Conservation (phyloP, 2,113 vertebrate species). For the Falco punctatus region DNA sequence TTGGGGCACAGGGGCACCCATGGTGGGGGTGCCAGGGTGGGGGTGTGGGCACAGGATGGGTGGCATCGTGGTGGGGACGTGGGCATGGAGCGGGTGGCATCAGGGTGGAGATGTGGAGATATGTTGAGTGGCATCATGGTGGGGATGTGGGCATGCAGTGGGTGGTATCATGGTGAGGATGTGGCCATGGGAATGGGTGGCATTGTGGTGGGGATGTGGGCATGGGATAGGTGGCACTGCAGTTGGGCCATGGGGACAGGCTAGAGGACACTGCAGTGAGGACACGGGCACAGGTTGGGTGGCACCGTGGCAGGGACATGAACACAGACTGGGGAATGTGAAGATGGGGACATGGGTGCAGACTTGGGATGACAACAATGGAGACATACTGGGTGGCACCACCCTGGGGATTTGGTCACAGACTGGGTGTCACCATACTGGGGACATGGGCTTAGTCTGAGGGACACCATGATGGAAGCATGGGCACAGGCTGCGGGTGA, state of each 20-base stretch:
- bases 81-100: not conserved
- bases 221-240: not conserved
- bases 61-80: not conserved
- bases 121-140: no score
- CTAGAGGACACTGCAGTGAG: no score
- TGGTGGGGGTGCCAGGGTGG: not conserved
- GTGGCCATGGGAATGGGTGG: not conserved
- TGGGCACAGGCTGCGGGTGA: fast-evolving
- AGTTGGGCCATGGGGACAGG: not conserved
- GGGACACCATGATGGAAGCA: no score
- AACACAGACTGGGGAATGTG: not conserved
- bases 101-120: no score
- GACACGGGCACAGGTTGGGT: not conserved
- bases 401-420: not conserved
- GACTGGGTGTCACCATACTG: not conserved
- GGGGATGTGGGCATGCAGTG: not conserved
- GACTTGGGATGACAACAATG: fast-evolving
- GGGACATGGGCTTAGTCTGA: fast-evolving
- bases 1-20: not conserved
- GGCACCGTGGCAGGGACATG: fast-evolving
- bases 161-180: not conserved
- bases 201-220: no score
- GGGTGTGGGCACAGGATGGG: not conserved
- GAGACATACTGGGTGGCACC: no score
- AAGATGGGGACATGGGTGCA: not conserved